phyloP scores from a whole-genome alignment of 2,888 invertebrate species.

The Drosophila neonasuta region DNA sequence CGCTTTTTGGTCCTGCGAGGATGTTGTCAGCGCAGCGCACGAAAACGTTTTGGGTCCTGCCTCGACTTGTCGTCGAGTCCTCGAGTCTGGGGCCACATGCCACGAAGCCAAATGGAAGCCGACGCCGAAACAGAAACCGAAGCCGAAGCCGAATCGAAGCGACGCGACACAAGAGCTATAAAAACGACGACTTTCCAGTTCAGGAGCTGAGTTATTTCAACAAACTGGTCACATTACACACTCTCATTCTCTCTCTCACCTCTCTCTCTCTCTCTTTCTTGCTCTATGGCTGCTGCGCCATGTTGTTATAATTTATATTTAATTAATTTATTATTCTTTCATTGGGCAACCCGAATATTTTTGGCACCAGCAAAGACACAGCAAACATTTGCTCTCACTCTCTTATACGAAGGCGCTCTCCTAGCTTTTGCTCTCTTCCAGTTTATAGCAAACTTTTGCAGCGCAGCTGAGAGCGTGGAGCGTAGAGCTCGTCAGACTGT shows the following conservation, averaged over 20 bases:
- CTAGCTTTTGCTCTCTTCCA: constrained; percentile 52
- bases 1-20: constrained; percentile 71
- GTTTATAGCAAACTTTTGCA: constrained; percentile 66
- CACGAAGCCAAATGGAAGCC: constrained; percentile 35
- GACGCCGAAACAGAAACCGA: neutral
- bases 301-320: constrained; percentile 55
- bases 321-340: constrained; percentile 60
- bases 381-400: constrained; percentile 10
- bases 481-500: constrained; percentile 15
- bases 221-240: constrained; percentile 18
- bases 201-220: constrained; percentile 28
- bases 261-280: neutral
- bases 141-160: constrained; percentile 34
- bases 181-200: constrained; percentile 39
- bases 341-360: constrained; percentile 33
- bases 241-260: neutral
- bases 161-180: constrained; percentile 29
- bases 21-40: constrained; percentile 78
- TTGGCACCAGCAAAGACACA: no score
- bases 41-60: constrained; percentile 72
- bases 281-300: neutral
- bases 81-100: constrained; percentile 50
- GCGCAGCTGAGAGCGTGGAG: constrained; percentile 30
- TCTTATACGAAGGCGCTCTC: constrained; percentile 6
- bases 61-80: constrained; percentile 26